Percentiles rank a stretch among this genome's conserved stretches.
phyloP scores from a whole-genome alignment of 2,888 invertebrate genomes.

The Dolomedes plantarius region DNA sequence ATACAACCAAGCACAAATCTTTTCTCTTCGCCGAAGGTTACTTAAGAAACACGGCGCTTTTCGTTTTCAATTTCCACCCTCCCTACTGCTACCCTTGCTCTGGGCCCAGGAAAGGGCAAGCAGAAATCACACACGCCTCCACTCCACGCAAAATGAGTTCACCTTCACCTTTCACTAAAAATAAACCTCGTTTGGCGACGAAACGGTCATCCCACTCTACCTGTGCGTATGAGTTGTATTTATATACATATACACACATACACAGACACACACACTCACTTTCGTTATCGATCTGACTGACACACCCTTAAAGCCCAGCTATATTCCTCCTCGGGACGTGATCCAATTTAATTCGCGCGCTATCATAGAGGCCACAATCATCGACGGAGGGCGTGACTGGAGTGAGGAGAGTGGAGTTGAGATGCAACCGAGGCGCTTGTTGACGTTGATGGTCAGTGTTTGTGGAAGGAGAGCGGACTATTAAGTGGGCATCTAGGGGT shows the following conservation, averaged over 20 bases:
- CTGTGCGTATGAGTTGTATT: background rate
- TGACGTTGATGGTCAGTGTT: conserved; percentile 6
- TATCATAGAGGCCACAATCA: background rate
- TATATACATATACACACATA: background rate
- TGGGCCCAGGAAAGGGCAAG: no score
- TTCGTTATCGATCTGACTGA: conserved; percentile 3
- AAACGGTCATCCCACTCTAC: background rate
- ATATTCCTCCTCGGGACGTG: background rate
- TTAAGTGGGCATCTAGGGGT: background rate
- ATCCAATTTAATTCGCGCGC: background rate
- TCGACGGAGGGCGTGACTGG: background rate
- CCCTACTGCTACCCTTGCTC: no score
- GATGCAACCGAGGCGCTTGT: background rate
- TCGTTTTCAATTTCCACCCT: no score
- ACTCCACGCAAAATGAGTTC: background rate
- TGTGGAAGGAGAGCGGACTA: background rate
- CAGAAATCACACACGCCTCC: no score
- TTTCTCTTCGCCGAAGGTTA: no score
- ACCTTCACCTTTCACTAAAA: background rate
- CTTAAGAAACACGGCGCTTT: no score
- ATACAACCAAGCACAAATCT: no score
- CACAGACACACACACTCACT: background rate
- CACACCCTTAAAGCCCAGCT: background rate
- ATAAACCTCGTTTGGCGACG: background rate
- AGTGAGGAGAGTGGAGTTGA: conserved; percentile 1